Conservation (phyloP, 2,113 vertebrate species). For the Pavo muticus region DNA sequence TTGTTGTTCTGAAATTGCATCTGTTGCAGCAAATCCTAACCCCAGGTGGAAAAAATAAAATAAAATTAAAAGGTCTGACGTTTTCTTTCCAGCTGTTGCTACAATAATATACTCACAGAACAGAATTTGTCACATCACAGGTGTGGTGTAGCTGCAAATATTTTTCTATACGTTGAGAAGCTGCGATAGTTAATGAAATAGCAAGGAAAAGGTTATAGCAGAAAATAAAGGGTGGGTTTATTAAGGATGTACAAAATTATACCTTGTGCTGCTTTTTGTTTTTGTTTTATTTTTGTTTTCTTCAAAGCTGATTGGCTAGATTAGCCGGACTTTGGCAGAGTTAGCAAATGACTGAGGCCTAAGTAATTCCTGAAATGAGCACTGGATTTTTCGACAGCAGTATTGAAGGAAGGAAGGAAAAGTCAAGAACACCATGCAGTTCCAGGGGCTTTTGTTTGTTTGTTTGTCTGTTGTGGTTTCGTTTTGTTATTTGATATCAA, state of each 20-base stretch:
- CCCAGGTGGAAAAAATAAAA: slow-evolving; percentile 44
- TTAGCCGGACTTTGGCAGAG: slow-evolving; percentile 80
- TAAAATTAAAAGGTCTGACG: slow-evolving; percentile 45
- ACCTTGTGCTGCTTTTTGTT: slow-evolving; percentile 85
- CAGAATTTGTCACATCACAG: slow-evolving; percentile 76
- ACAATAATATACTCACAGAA: slow-evolving; percentile 64
- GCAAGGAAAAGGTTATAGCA: slow-evolving; percentile 71
- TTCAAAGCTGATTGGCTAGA: slow-evolving; percentile 82
- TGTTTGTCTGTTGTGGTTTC: slow-evolving; percentile 74
- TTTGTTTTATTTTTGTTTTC: slow-evolving; percentile 75
- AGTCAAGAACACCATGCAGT: slow-evolving; percentile 74
- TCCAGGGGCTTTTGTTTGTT: slow-evolving; percentile 77
- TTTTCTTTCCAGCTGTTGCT: slow-evolving; percentile 65
- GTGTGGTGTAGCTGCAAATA: slow-evolving; percentile 77
- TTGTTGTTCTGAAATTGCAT: slow-evolving; percentile 74
- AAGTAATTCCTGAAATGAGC: slow-evolving; percentile 80
- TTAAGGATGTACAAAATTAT: slow-evolving; percentile 78
- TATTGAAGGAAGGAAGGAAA: slow-evolving; percentile 73
- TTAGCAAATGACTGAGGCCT: slow-evolving; percentile 77
- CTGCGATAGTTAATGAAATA: slow-evolving; percentile 75
- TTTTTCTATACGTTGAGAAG: slow-evolving; percentile 76
- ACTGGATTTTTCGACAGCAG: slow-evolving; percentile 80
- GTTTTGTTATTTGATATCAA: slow-evolving; percentile 74
- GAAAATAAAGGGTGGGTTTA: slow-evolving; percentile 77
- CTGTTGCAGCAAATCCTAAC: slow-evolving; percentile 74